Conservation (phyloP, 2,797 vertebrate species). For the Argyrosomus regius region DNA sequence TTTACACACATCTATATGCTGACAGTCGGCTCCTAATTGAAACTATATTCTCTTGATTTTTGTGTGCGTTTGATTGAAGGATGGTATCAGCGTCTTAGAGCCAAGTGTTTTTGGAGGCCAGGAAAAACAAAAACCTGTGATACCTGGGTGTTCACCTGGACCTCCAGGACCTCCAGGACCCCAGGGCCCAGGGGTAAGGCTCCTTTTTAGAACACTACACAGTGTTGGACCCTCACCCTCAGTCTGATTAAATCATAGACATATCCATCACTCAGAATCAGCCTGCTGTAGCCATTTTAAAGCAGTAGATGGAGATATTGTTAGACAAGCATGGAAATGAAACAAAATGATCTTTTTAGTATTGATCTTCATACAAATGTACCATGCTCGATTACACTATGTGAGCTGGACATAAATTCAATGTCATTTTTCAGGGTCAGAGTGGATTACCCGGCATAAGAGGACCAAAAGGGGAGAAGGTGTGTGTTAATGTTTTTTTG, state of each 20-base stretch:
- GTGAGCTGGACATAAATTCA: constrained; percentile 41
- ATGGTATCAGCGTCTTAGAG: constrained; percentile 35
- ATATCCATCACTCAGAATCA: constrained; percentile 15
- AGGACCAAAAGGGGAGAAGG: constrained; percentile 94
- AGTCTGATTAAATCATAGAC: constrained; percentile 32
- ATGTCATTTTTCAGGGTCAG: constrained; percentile 85
- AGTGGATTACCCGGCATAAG: constrained; percentile 89
- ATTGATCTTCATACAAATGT: constrained; percentile 55
- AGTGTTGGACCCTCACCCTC: not conserved
- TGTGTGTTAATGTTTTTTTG: constrained; percentile 42
- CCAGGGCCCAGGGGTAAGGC: constrained; percentile 88
- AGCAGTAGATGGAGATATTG: constrained; percentile 22
- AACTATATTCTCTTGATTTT: not conserved
- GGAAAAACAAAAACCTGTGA: constrained; percentile 38
- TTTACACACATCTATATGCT: not conserved
- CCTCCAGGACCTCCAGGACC: constrained; percentile 85
- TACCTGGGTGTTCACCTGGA: constrained; percentile 77
- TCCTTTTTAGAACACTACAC: not conserved
- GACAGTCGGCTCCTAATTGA: not conserved
- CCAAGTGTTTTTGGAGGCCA: constrained; percentile 38
- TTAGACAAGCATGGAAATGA: constrained; percentile 28
- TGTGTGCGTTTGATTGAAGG: constrained; percentile 56
- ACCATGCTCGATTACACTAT: constrained; percentile 2
- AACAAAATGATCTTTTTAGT: constrained; percentile 28
- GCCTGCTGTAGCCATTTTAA: constrained; percentile 10